These are phyloP conservation scores for Nothocercus nigrocapillus DNA, from an alignment of 2,113 vertebrate species.

Conservation along the genomic window DNA sequence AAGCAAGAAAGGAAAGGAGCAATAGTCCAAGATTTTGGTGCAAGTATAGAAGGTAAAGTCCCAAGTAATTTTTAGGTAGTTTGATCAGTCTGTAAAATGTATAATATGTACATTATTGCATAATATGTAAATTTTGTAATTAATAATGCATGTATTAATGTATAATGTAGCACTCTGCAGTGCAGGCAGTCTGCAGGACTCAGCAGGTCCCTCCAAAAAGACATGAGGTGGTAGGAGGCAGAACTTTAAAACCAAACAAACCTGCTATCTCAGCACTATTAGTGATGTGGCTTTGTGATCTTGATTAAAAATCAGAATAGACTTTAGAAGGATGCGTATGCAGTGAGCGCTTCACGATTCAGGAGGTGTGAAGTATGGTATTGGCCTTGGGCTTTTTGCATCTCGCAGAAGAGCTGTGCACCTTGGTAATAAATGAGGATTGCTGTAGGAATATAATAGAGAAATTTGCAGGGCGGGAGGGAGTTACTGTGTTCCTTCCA, in stretches of 20 bases:
- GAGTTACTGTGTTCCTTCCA: accelerated
- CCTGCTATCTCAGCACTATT: background rate
- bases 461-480: background rate
- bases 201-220: background rate
- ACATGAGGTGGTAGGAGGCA: background rate
- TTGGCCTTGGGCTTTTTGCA: background rate
- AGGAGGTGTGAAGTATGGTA: background rate
- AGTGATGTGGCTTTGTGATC: background rate
- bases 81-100: background rate
- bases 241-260: background rate
- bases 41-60: background rate
- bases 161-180: background rate
- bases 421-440: conserved; percentile 10
- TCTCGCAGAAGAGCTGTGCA: background rate
- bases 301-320: background rate
- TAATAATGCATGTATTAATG: no score
- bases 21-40: accelerated
- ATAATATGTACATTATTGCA: no score
- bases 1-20: background rate
- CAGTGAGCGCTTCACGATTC: background rate
- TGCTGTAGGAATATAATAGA: background rate
- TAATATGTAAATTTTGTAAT: no score
- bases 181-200: background rate
- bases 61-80: background rate
- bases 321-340: background rate